Base-by-base conservation (phyloP, 2,113 vertebrate species). In the Circaetus cinerascens region DNA sequence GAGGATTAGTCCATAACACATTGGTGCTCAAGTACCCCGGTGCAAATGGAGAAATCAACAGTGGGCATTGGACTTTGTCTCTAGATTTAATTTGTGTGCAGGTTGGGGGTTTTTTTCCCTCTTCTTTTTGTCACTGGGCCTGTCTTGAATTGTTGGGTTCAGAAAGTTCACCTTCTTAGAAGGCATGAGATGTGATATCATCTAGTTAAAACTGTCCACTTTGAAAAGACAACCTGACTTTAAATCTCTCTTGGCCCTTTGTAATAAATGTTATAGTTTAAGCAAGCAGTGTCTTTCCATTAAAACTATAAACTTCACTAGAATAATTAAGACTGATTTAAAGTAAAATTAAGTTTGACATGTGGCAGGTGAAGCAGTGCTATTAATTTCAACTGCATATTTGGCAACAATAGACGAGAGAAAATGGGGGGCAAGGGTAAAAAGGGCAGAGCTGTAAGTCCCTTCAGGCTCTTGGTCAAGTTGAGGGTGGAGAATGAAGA, bases 311-410 rank as follows among this genome's bases (percentile, higher is more conserved):
- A 96, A 97, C 91, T 96, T 98, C 72, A 36, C 51, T 84, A 71
- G 89, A 91, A 88, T 96, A 97, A 98, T 98, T 97, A 97, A 96
- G 92, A 97, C 96, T 97, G 96, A 87, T 97, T 97, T 97, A 94
- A 96, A 98, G 84, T 96, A 96, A 96, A 98, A 97, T 98, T 97
- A 97, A 97, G 92, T 97, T 97, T 97, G 97, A 96, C 92, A 90
- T 84, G 86, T 84, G 86, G 89, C 90, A 96, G 94, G 91, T 92
- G 64, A 93, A 95, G 77, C 59, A 2, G 76, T 60, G 23, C 80
- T 83, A 79, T 96, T 96, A 96, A 96, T 97, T 92, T 90, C 48
- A 23, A 8, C 93, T 91, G 85, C 79, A 64, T 95, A 91, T 95
- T 96, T 97, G 75, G 64, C 85, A 90, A 93, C 46, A 90, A 90